phyloP scores from a whole-genome alignment of 2,888 invertebrate species.

The Lasioglossum figueresi region DNA sequence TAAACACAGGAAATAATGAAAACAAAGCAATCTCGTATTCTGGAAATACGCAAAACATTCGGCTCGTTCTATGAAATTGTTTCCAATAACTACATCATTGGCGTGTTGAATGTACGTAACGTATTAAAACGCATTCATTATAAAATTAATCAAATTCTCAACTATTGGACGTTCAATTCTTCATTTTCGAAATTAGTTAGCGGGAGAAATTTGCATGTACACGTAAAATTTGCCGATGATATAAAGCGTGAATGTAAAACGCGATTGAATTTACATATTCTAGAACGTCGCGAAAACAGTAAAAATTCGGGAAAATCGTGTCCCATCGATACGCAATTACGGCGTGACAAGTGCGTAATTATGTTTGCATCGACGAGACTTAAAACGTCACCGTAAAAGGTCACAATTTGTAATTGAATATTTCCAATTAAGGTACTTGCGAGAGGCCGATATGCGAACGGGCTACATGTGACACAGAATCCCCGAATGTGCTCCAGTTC shows the following conservation, averaged over 20 bases:
- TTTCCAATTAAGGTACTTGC: neutral
- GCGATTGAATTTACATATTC: neutral
- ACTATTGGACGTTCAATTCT: neutral
- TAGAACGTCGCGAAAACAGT: neutral
- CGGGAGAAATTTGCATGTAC: neutral
- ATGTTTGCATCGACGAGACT: neutral
- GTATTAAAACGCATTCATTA: neutral
- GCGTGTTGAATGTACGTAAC: neutral
- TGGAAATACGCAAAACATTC: neutral
- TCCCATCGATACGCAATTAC: neutral
- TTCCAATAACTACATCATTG: neutral
- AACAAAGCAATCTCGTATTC: neutral
- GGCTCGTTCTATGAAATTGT: neutral
- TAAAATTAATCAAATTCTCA: neutral
- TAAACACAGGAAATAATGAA: no score
- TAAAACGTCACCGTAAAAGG: neutral
- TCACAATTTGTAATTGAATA: conserved; percentile 19
- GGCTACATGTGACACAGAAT: conserved; percentile 35
- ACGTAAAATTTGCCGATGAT: neutral
- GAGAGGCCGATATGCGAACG: conserved; percentile 11
- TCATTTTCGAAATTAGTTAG: neutral
- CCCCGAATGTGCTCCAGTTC: conserved; percentile 44
- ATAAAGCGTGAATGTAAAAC: neutral
- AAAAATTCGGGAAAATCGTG: neutral
- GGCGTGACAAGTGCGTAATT: conserved; percentile 12